A percentile compares a stretch with the other conserved stretches of the same genome.
Conservation (phyloP, 2,113 vertebrate genomes). For the Lutjanus erythropterus region DNA sequence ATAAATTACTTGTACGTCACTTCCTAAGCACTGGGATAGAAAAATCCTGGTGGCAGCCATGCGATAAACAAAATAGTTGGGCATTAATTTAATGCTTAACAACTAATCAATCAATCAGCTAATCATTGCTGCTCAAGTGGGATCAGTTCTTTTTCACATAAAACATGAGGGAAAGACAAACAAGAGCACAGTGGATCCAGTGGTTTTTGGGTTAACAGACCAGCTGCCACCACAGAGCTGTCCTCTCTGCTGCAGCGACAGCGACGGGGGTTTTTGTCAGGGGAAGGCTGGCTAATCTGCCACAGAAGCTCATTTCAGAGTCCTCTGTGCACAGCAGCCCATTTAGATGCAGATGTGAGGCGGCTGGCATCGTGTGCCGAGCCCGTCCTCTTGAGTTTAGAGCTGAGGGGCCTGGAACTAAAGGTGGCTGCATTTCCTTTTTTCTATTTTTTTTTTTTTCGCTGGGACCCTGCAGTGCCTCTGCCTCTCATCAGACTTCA, state of each 20-base stretch:
- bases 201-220: conserved; percentile 32
- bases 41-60: no score
- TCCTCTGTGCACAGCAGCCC: conserved; percentile 66
- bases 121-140: no score
- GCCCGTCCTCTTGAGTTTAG: conserved; percentile 32
- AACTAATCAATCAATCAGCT: no score
- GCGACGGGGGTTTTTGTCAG: conserved; percentile 20
- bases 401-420: conserved; percentile 35
- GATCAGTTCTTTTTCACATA: conserved; percentile 21
- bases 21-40: no score
- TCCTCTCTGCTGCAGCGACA: conserved; percentile 48
- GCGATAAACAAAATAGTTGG: no score
- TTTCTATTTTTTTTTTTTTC: neutral
- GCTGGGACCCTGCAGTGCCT: conserved; percentile 34
- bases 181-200: conserved; percentile 9
- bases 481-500: conserved; percentile 54
- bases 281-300: conserved; percentile 53
- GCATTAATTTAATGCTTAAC: no score
- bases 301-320: conserved; percentile 62
- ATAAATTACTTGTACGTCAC: no score
- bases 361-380: conserved; percentile 40
- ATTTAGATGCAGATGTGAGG: conserved; percentile 75
- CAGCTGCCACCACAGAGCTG: conserved; percentile 32
- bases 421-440: conserved; percentile 36
- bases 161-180: conserved; percentile 24